Evolutionary conservation across 2,888 invertebrate species (phyloP).

Genomic region (Patella pellucida): DNA sequence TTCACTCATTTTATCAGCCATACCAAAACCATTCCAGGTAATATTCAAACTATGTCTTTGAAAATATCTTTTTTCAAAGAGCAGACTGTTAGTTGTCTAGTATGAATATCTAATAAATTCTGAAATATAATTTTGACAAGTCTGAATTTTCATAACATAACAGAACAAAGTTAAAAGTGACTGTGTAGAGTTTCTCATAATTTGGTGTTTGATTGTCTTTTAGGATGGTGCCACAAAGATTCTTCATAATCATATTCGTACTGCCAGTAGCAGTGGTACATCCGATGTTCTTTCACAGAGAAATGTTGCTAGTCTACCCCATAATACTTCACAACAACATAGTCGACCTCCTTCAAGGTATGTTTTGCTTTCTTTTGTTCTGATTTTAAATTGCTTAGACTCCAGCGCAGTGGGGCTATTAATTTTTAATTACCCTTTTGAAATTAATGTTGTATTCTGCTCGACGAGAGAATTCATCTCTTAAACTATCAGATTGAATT

Average conservation of each 20-base stretch:
- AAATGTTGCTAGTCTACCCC: conserved; percentile 57
- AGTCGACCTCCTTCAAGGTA: conserved; percentile 61
- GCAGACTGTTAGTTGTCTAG: no score
- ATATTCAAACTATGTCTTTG: conserved; percentile 14
- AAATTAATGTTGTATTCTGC: no score
- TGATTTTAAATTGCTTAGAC: no score
- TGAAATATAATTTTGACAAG: not conserved
- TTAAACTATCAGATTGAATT: not conserved
- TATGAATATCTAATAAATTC: no score
- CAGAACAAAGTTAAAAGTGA: not conserved
- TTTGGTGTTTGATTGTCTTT: conserved; percentile 24
- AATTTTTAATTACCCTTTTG: no score
- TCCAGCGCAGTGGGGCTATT: no score
- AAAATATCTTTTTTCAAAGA: not conserved
- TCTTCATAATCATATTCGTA: conserved; percentile 64
- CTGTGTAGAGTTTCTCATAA: not conserved
- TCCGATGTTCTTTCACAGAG: conserved; percentile 64
- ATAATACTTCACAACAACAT: conserved; percentile 41
- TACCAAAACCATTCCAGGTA: conserved; percentile 72
- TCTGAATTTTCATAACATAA: not conserved
- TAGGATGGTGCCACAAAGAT: conserved; percentile 71
- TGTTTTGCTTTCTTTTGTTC: not conserved
- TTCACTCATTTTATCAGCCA: conserved; percentile 78
- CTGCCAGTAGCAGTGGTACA: conserved; percentile 47
- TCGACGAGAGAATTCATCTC: no score